phyloP scores from a whole-genome alignment of 2,113 vertebrate genomes.

The Pagrus major region DNA sequence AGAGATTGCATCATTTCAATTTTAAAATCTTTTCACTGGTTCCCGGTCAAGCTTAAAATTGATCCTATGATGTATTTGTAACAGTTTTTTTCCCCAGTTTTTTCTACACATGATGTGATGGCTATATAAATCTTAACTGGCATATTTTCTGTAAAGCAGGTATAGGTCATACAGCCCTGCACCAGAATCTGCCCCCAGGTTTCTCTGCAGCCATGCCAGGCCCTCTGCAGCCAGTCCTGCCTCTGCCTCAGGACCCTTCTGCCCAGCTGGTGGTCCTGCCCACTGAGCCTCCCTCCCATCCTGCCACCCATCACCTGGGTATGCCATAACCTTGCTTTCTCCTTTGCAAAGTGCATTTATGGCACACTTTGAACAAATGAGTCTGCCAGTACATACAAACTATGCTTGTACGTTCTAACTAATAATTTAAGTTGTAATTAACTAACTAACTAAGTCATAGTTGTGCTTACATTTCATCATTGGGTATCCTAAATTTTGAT shows the following conservation, averaged over 20 bases:
- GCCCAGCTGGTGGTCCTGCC: slow-evolving; percentile 94
- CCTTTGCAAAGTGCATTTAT: neutral
- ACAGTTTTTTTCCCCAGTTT: too few species aligned
- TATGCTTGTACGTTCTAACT: neutral
- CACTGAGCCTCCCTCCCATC: slow-evolving; percentile 89
- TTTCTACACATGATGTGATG: neutral
- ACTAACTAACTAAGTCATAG: too few species aligned
- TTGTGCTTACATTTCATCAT: too few species aligned
- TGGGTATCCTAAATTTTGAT: too few species aligned
- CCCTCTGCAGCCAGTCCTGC: slow-evolving; percentile 93
- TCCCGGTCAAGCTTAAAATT: neutral
- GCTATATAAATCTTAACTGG: slow-evolving; percentile 10
- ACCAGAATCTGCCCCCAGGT: slow-evolving; percentile 95
- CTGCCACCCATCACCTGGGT: slow-evolving; percentile 91
- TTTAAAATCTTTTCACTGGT: neutral
- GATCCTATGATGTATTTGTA: neutral
- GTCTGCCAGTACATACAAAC: neutral
- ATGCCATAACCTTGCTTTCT: slow-evolving; percentile 35
- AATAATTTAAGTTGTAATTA: too few species aligned
- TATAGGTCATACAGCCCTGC: slow-evolving; percentile 92
- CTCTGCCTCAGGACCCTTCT: slow-evolving; percentile 92
- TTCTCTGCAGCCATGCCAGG: slow-evolving; percentile 94
- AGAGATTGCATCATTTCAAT: neutral
- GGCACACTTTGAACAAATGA: neutral
- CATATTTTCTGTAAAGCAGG: slow-evolving; percentile 77